phyloP scores from a whole-genome alignment of 2,888 invertebrate species.

The Tenthredo distinguenda region DNA sequence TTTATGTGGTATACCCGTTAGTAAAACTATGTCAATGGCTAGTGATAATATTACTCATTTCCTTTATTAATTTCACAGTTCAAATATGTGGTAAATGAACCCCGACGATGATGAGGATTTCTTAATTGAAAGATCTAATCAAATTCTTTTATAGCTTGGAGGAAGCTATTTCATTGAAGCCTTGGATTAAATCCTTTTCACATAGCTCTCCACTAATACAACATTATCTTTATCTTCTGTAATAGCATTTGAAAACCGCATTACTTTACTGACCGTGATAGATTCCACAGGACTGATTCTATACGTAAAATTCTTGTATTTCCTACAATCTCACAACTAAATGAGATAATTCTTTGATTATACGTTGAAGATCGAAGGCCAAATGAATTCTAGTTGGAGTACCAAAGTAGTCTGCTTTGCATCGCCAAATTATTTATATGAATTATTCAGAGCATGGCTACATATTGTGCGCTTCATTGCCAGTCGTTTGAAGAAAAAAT shows the following conservation, averaged over 20 bases:
- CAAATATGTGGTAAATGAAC: neutral
- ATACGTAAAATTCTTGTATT: neutral
- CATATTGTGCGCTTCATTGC: neutral
- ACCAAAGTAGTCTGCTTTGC: neutral
- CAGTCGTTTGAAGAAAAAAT: neutral
- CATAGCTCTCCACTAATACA: neutral
- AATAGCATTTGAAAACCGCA: neutral
- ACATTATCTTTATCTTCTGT: neutral
- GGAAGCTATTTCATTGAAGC: neutral
- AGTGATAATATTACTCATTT: constrained; percentile 15
- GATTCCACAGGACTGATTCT: neutral
- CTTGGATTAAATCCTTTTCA: neutral
- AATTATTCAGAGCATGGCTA: neutral
- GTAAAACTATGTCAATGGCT: constrained; percentile 2
- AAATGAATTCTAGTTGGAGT: neutral
- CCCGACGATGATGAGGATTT: neutral
- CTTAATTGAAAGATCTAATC: neutral
- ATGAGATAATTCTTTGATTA: neutral
- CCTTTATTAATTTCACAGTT: neutral
- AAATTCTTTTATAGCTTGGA: neutral
- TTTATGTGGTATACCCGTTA: constrained; percentile 18
- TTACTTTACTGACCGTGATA: neutral
- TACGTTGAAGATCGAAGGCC: neutral
- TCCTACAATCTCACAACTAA: neutral
- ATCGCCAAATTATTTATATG: neutral